Base-by-base conservation (phyloP, 2,797 vertebrate genomes). In the Myripristis murdjan region DNA sequence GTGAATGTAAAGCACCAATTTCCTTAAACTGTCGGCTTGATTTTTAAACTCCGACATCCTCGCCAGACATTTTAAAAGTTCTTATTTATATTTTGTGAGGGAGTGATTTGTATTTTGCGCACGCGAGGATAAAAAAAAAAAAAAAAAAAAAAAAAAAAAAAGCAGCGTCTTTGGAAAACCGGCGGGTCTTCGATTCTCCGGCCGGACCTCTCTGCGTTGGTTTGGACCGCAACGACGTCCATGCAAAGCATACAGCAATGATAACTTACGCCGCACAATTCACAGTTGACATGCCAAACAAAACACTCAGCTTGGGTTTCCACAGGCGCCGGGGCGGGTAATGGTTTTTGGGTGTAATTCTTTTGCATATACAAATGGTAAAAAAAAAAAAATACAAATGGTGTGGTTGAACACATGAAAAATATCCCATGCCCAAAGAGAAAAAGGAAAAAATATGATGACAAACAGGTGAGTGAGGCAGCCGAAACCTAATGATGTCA, bases 341-440 rank as follows among this genome's bases (percentile, higher is more conserved):
- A 47, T 47, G 44, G n/a, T 20, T 47, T 9, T 7, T 3, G 57
- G 64, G 75, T 85, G 84, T 61, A 12, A 7, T 58, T 49, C 14
- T 86, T 89, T 91, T 90, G 88, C 87, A 87, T 67, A 89, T 86
- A 73, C 85, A 91, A 87, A 87, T 91, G 51, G 20, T n/a, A 0
- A 77, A 78, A 63, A 69, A 85, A 72, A n/a, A 24, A 10, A 12
- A 47, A 81, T 1, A 53, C 54, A 81, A 81, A 86, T 23, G 11
- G 14, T 54, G 81, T 1, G 64, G 75, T 16, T 4, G 1, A 14
- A 44, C 23, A 39, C 23, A 23, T 18, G 2, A 48, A 2, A 63
- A 60, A 63, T 37, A 64, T 11, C 18, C 12, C 10, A 52, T 18
- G 20, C 55, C 33, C 20, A 4, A 10, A 54, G 4, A 2, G 49